phyloP scores from a whole-genome alignment of 1,140 invertebrate genomes.

The Pseudomyrmex flavicornis region DNA sequence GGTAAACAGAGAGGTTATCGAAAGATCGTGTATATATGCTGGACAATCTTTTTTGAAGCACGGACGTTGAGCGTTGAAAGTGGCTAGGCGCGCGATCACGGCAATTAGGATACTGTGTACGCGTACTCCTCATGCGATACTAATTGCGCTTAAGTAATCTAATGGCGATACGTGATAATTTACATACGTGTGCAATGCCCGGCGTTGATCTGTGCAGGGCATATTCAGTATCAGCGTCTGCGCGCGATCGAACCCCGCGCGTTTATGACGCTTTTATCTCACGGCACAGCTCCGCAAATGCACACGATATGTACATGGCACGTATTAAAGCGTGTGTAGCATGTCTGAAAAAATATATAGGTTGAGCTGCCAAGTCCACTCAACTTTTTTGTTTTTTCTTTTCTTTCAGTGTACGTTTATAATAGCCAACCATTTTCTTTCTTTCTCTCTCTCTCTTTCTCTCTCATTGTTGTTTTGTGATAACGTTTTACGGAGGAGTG shows the following conservation, averaged over 20 bases:
- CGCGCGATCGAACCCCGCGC: slow-evolving; percentile 46
- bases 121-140: slow-evolving; percentile 36
- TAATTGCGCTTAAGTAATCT: slow-evolving; percentile 72
- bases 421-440: background rate
- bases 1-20: slow-evolving; percentile 13
- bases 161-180: slow-evolving; percentile 69
- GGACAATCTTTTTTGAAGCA: background rate
- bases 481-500: no score
- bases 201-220: slow-evolving; percentile 25
- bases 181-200: slow-evolving; percentile 63
- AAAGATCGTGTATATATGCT: background rate
- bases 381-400: background rate
- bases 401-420: background rate
- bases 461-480: no score
- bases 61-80: slow-evolving; percentile 9
- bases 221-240: slow-evolving; percentile 57
- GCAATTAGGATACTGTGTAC: slow-evolving; percentile 64
- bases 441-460: background rate
- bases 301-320: background rate
- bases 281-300: slow-evolving; percentile 7
- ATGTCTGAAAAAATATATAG: slow-evolving; percentile 30
- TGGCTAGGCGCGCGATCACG: background rate
- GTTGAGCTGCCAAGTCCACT: background rate
- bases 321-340: slow-evolving; percentile 27
- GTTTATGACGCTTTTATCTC: slow-evolving; percentile 57